Evolutionary conservation across 2,797 vertebrate species (phyloP), one percentile per base, ranked within the genome.

Genomic region (Cuculus canorus): DNA sequence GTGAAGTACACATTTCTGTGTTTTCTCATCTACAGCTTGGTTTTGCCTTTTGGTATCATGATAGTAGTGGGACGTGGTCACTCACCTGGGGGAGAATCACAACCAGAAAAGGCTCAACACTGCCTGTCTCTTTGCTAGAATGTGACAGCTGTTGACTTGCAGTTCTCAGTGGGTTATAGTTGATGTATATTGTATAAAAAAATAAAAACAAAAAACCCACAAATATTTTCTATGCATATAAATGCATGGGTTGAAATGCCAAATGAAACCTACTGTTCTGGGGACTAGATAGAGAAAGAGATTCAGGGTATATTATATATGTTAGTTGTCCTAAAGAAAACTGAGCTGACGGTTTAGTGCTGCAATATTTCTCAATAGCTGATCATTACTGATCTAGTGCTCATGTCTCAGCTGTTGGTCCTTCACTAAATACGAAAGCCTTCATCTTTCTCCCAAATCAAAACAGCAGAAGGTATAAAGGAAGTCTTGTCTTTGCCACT

Each of bases 371-470:
- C 69, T 93, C 88, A 82, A 6, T 82, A 88, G 66, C 17, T 90
- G 65, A 59, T 94, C 57, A 21, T 83, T 86, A 86, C 77, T 86
- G 57, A 93, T 48, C 60, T 80, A 53, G 48, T 53, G 85, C 41
- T 94, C 11, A 5, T 50, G 53, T 82, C 86, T 82, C 93, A 80
- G 88, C 71, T 95, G 83, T 93, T 87, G 86, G 88, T 93, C 92
- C 33, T 76, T 86, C 77, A 92, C 30, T 84, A 66, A 93, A 86
- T 82, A 47, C 9, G 17, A 94, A 95, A 84, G 52, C 85, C 41
- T 88, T 93, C 57, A 35, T 90, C 78, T 71, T 93, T 96, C 47
- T 91, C 56, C 65, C 32, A 75, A 86, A 89, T 87, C 91, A 82
- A 78, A 93, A 83, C 35, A 78, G 21, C 43, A 54, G 61, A 94